A percentile compares a stretch with the other conserved stretches of the same genome.
phyloP scores from a whole-genome alignment of 1,140 invertebrate species.

The Drosophila pandora region DNA sequence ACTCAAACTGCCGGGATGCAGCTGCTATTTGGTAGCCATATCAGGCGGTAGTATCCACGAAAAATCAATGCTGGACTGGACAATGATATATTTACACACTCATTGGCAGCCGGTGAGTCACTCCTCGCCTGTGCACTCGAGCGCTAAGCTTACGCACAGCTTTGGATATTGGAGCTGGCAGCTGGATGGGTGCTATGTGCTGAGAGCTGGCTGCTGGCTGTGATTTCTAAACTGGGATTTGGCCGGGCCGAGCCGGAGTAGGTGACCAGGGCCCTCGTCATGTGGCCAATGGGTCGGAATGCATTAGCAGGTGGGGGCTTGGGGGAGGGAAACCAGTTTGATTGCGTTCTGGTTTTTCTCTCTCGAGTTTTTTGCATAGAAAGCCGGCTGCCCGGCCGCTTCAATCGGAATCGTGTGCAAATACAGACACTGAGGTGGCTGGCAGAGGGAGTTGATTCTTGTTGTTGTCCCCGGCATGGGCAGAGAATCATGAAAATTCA shows the following conservation, averaged over 20 bases:
- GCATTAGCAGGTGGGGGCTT: conserved; percentile 13
- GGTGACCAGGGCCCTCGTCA: conserved; percentile 38
- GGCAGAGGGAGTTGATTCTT: background rate
- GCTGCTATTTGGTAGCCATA: conserved; percentile 24
- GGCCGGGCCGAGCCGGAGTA: conserved; percentile 4
- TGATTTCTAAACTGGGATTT: conserved; percentile 1
- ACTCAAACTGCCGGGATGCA: conserved; percentile 12
- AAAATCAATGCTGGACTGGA: conserved; percentile 40
- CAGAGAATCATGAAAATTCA: conserved; percentile 36
- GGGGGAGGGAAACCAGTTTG: conserved; percentile 27
- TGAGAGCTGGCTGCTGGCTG: background rate
- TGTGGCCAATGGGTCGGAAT: conserved; percentile 55
- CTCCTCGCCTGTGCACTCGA: conserved; percentile 30
- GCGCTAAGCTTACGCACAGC: conserved; percentile 46
- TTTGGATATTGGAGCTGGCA: background rate
- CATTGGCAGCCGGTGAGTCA: conserved; percentile 47
- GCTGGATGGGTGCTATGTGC: background rate
- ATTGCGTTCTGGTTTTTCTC: conserved; percentile 7
- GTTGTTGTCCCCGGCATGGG: too few species aligned
- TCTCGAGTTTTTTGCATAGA: conserved; percentile 26
- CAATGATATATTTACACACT: conserved; percentile 56
- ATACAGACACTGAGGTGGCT: conserved; percentile 6
- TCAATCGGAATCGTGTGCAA: conserved; percentile 30
- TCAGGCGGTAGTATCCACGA: conserved; percentile 29
- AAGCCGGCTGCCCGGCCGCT: conserved; percentile 26